Evolutionary conservation across 2,797 vertebrate genomes (phyloP).

Genomic region (Gymnothorax reevesii): DNA sequence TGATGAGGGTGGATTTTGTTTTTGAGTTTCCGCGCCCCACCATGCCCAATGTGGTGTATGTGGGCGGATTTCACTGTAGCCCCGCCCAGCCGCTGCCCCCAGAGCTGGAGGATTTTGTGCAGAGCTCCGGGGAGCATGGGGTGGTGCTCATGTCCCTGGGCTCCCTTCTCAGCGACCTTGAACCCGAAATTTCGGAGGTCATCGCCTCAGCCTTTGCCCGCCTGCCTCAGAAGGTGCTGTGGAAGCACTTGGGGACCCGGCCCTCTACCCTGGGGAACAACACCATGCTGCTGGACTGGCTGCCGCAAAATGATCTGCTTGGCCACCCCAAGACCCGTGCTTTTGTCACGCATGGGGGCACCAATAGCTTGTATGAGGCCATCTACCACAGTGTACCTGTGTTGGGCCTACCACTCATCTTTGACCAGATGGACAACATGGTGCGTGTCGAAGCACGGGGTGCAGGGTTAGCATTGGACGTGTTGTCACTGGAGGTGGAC

Average conservation of each 20-base stretch:
- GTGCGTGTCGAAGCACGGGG: slow-evolving; percentile 47
- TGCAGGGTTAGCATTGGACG: slow-evolving; percentile 42
- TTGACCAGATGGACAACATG: slow-evolving; percentile 57
- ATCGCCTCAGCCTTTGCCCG: slow-evolving; percentile 44
- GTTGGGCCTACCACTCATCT: slow-evolving; percentile 35
- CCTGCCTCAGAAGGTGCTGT: slow-evolving; percentile 55
- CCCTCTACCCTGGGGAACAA: slow-evolving; percentile 50
- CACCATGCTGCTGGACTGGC: slow-evolving; percentile 52
- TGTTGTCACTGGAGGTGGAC: slow-evolving; percentile 43
- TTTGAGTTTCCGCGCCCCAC: slow-evolving; percentile 50
- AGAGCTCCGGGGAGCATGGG: slow-evolving; percentile 53
- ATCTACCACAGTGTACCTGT: neutral
- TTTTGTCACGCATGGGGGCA: slow-evolving; percentile 54
- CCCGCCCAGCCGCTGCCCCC: slow-evolving; percentile 48
- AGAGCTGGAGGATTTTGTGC: slow-evolving; percentile 50
- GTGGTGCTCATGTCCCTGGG: slow-evolving; percentile 63
- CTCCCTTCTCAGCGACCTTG: slow-evolving; percentile 37
- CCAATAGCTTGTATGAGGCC: neutral
- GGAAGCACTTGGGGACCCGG: slow-evolving; percentile 50
- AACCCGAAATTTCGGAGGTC: neutral
- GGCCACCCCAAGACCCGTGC: slow-evolving; percentile 53
- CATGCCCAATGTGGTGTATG: neutral
- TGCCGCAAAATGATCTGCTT: slow-evolving; percentile 56
- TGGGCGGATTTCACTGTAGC: slow-evolving; percentile 26
- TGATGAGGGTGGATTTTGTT: slow-evolving; percentile 52